These are phyloP conservation scores for Ctena decussata DNA, from an alignment of 2,888 invertebrate genomes.

Conservation along the genomic window DNA sequence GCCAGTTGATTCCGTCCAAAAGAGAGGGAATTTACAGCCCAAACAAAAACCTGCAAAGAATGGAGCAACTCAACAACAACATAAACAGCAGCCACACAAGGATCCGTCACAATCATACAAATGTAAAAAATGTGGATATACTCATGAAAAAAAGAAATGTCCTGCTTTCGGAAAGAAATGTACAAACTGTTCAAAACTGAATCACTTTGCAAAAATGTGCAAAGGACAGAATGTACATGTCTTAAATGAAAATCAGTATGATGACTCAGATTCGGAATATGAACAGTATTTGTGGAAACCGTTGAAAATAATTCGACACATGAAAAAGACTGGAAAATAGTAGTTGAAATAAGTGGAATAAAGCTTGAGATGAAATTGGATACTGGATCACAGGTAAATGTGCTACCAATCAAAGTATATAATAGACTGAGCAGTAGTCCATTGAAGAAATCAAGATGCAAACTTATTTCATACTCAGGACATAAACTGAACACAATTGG, in stretches of 20 bases:
- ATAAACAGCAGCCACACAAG: background rate
- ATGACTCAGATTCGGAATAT: background rate
- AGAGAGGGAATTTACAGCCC: background rate
- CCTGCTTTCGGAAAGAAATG: constrained; percentile 20
- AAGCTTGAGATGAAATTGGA: constrained; percentile 13
- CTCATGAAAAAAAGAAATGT: background rate
- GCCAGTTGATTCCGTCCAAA: background rate
- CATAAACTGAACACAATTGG: background rate
- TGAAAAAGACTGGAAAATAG: background rate
- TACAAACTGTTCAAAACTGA: too few species aligned
- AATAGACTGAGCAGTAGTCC: background rate
- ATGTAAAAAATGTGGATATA: constrained; percentile 17
- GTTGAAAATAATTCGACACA: background rate
- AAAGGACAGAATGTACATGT: background rate
- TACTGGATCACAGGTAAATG: constrained; percentile 24
- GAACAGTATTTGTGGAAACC: background rate
- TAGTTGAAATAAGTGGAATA: background rate
- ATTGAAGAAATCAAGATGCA: background rate
- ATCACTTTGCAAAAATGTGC: too few species aligned
- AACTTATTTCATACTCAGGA: background rate
- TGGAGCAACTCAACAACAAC: background rate
- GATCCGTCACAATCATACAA: background rate
- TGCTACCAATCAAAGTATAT: constrained; percentile 15
- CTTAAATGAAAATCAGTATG: background rate
- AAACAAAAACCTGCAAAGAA: background rate